Conservation (phyloP, 2,113 vertebrate species). For the Empidonax alnorum region DNA sequence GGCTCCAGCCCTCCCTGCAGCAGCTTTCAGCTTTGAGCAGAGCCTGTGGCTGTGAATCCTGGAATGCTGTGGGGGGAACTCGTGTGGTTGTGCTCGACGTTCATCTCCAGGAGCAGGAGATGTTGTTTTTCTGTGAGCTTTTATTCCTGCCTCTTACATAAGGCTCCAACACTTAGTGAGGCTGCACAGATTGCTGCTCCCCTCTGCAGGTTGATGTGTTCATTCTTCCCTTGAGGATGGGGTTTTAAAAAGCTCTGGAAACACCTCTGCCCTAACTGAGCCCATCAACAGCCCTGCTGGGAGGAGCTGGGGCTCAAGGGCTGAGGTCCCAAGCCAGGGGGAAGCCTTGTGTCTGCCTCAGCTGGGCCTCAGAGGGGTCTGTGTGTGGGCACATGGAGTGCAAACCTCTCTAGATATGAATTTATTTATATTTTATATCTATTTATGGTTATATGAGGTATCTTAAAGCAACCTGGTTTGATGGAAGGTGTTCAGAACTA, state of each 20-base stretch:
- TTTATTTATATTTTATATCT: fast-evolving
- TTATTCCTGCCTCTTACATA: not conserved
- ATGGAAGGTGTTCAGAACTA: not conserved
- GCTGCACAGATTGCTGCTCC: not conserved
- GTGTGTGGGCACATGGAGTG: fast-evolving
- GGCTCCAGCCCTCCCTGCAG: not conserved
- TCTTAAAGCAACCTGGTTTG: not conserved
- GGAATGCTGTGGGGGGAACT: not conserved
- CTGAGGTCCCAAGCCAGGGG: not conserved
- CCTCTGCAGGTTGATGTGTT: not conserved
- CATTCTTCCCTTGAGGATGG: not conserved
- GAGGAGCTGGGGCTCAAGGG: not conserved
- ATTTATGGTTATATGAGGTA: not conserved
- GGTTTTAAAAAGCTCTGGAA: not conserved
- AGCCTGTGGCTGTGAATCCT: not conserved
- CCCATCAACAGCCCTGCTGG: too few relatives aligned
- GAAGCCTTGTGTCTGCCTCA: not conserved
- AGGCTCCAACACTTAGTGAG: not conserved
- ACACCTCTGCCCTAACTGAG: not conserved
- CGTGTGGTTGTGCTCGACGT: fast-evolving
- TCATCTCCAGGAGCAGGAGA: not conserved
- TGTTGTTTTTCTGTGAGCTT: not conserved
- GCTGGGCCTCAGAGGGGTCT: not conserved
- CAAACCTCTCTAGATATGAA: too few relatives aligned
- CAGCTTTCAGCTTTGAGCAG: not conserved